Evolutionary conservation across 2,888 invertebrate genomes (phyloP).

Genomic region (Aphidius colemani): DNA sequence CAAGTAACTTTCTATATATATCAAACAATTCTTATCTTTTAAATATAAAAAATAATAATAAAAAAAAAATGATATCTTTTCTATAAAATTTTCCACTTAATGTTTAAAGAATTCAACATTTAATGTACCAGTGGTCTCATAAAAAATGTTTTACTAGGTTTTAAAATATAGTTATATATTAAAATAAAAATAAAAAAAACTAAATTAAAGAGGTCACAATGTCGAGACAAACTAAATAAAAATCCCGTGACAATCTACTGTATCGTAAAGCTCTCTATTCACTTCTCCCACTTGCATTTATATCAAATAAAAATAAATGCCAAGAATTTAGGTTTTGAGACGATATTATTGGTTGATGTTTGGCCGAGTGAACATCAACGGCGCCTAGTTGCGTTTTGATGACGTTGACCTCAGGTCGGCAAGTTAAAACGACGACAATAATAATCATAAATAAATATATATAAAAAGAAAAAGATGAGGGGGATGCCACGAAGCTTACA

Average conservation of each 20-base stretch:
- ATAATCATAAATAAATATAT: slow-evolving; percentile 11
- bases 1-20: too few species aligned
- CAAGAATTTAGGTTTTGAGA: neutral
- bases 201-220: slow-evolving; percentile 4
- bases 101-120: too few species aligned
- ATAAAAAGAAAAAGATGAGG: slow-evolving; percentile 36
- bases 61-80: too few species aligned
- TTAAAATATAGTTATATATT: neutral
- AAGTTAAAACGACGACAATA: slow-evolving; percentile 33
- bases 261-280: neutral
- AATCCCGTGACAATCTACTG: slow-evolving; percentile 21
- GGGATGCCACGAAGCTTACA: slow-evolving; percentile 60
- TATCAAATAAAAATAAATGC: slow-evolving; percentile 6
- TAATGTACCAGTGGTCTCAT: too few species aligned
- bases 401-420: slow-evolving; percentile 59
- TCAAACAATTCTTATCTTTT: too few species aligned
- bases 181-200: neutral
- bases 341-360: slow-evolving; percentile 6
- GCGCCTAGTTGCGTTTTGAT: slow-evolving; percentile 41
- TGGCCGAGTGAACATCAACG: slow-evolving; percentile 27
- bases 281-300: slow-evolving; percentile 9
- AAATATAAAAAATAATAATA: too few species aligned
- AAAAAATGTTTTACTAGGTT: too few species aligned
- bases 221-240: slow-evolving; percentile 22
- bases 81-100: too few species aligned